A percentile compares a stretch with the other conserved stretches of the same genome.
phyloP scores from a whole-genome alignment of 1,140 invertebrate species.

The Eciton burchellii region DNA sequence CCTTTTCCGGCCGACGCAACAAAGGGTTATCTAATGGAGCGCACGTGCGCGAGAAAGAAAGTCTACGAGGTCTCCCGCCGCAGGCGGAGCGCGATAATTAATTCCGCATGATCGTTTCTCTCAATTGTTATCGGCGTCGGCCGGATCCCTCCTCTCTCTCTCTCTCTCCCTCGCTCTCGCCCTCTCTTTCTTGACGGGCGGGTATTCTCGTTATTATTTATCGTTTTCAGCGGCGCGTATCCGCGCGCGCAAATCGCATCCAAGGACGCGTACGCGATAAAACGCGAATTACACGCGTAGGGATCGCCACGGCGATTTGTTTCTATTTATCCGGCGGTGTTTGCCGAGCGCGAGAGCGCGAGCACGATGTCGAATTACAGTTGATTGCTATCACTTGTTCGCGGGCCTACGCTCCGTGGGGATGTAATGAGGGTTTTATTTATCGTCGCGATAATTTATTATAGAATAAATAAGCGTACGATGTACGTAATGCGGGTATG shows the following conservation, averaged over 20 bases:
- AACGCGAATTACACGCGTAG: slow-evolving; percentile 51
- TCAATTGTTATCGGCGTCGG: slow-evolving; percentile 48
- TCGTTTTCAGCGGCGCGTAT: slow-evolving; percentile 47
- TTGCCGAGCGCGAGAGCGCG: slow-evolving; percentile 28
- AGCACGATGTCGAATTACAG: slow-evolving; percentile 68
- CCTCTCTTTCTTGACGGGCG: slow-evolving; percentile 25
- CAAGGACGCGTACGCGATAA: slow-evolving; percentile 51
- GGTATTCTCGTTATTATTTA: slow-evolving; percentile 60
- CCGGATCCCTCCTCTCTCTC: slow-evolving; percentile 8
- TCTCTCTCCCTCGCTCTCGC: slow-evolving; percentile 22
- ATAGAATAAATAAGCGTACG: slow-evolving; percentile 61
- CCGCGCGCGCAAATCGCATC: slow-evolving; percentile 18
- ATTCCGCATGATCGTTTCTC: slow-evolving; percentile 52
- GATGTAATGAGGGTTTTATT: slow-evolving; percentile 69
- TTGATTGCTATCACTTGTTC: slow-evolving; percentile 65
- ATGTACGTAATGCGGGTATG: background rate
- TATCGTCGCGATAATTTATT: slow-evolving; percentile 68
- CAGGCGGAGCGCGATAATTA: slow-evolving; percentile 57
- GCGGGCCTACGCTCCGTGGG: slow-evolving; percentile 21
- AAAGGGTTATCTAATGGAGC: slow-evolving; percentile 60
- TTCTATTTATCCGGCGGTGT: slow-evolving; percentile 50
- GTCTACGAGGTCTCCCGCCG: background rate
- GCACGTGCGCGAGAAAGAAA: background rate
- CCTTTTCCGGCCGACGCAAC: slow-evolving; percentile 62
- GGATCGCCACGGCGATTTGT: slow-evolving; percentile 56